Percentiles rank a stretch among this genome's conserved stretches.
Conservation (phyloP, 1,140 invertebrate species). For the Lordiphosa collinella region DNA sequence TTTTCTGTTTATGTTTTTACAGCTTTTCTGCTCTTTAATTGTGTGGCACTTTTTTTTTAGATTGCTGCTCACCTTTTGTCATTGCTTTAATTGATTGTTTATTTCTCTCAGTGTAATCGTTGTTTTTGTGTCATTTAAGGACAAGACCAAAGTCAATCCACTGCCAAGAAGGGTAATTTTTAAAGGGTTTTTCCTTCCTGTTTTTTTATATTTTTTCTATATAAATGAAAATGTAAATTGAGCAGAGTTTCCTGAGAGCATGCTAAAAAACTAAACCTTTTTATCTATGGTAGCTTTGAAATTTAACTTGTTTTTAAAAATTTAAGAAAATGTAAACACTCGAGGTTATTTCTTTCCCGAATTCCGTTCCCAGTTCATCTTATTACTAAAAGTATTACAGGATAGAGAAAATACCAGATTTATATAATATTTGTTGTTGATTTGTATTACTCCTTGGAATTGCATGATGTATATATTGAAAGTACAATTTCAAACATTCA, state of each 20-base stretch:
- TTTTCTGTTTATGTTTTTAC: slow-evolving; percentile 24
- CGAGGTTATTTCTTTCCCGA: no score
- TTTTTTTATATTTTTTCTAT: background rate
- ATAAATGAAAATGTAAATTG: background rate
- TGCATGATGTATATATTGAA: no score
- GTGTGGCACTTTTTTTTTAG: slow-evolving; percentile 26
- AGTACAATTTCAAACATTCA: no score
- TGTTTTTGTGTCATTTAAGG: slow-evolving; percentile 43
- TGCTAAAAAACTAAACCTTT: background rate
- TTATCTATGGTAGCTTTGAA: background rate
- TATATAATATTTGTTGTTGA: no score
- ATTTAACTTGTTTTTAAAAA: background rate
- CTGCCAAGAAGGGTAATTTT: slow-evolving; percentile 61
- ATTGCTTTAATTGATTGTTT: background rate
- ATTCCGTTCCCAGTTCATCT: no score
- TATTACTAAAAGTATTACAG: no score
- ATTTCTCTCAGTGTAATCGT: slow-evolving; percentile 42
- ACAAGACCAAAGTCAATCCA: slow-evolving; percentile 37
- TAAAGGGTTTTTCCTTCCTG: slow-evolving; percentile 2
- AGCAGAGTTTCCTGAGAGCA: background rate
- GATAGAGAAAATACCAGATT: no score
- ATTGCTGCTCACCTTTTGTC: slow-evolving; percentile 27
- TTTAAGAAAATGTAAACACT: no score
- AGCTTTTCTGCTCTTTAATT: background rate
- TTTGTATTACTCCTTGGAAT: no score